These are phyloP conservation scores for Brachystomella parvula DNA, from an alignment of 1,140 invertebrate genomes.

Conservation along the genomic window DNA sequence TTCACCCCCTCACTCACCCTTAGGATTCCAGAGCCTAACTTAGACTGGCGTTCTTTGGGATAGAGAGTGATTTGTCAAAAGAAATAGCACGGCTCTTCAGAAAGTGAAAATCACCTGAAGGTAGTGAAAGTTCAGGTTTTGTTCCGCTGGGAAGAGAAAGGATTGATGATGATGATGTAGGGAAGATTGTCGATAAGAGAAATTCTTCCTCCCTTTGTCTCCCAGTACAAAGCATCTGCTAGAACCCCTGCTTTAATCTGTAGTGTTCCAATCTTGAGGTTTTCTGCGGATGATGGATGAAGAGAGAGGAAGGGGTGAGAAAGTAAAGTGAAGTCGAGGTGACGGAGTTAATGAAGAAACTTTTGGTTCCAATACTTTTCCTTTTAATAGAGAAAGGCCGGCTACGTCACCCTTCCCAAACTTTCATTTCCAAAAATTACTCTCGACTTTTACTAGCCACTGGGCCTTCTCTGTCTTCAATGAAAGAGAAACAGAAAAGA, in stretches of 20 bases:
- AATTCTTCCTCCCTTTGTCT: too few species aligned
- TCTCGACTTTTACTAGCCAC: not conserved
- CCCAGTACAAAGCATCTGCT: too few species aligned
- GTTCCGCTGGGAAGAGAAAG: not conserved
- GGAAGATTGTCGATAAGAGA: conserved; percentile 1
- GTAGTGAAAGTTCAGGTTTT: too few species aligned
- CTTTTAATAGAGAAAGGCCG: not conserved
- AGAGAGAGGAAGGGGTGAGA: not conserved
- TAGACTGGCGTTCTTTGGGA: not conserved
- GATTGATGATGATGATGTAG: conserved; percentile 6
- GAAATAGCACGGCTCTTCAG: too few species aligned
- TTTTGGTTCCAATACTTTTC: conserved; percentile 5
- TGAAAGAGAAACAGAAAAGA: not conserved
- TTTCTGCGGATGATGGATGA: not conserved
- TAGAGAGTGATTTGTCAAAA: conserved; percentile 4
- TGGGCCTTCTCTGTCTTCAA: not conserved
- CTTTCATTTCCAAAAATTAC: not conserved
- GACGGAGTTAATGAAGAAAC: conserved; percentile 11
- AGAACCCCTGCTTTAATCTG: too few species aligned
- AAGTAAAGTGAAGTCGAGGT: conserved; percentile 5
- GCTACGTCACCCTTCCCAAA: not conserved
- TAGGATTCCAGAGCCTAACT: not conserved
- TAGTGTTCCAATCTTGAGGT: too few species aligned
- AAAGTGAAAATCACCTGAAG: too few species aligned
- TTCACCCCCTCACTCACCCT: not conserved